phyloP scores from a whole-genome alignment of 2,797 vertebrate species.

The Neoniphon sammara region DNA sequence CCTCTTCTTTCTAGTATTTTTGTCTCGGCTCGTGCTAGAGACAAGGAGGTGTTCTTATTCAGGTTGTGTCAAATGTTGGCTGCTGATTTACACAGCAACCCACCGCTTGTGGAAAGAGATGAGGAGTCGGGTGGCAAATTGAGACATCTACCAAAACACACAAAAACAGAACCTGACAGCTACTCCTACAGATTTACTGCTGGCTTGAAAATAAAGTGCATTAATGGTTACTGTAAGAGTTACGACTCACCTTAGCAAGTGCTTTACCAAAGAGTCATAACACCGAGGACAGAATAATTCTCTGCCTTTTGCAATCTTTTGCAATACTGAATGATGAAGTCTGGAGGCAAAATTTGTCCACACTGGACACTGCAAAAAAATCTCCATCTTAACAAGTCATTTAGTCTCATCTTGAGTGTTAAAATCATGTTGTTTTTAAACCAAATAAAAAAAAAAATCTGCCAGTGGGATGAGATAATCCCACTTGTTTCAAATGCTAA shows the following conservation, averaged over 20 bases:
- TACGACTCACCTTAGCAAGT: conserved; percentile 16
- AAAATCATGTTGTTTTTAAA: too few species aligned
- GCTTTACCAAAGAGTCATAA: too few species aligned
- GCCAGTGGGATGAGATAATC: too few species aligned
- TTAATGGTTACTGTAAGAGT: conserved; percentile 22
- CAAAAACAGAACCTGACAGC: background rate
- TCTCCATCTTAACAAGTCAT: too few species aligned
- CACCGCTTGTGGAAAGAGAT: conserved; percentile 2
- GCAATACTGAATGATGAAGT: too few species aligned
- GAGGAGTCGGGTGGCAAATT: conserved; percentile 6
- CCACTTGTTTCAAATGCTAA: too few species aligned
- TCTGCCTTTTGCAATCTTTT: too few species aligned
- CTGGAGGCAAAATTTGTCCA: too few species aligned
- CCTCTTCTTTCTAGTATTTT: conserved; percentile 32
- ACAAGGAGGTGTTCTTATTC: conserved; percentile 21
- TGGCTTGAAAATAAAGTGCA: conserved; percentile 29
- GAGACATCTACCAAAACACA: conserved; percentile 17
- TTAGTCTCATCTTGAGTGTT: too few species aligned
- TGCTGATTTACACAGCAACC: background rate
- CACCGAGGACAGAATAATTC: too few species aligned
- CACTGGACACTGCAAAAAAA: too few species aligned
- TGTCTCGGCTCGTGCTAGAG: conserved; percentile 28
- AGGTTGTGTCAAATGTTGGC: conserved; percentile 44
- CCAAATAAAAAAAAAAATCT: too few species aligned
- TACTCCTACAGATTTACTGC: background rate